Percentiles rank a stretch among this genome's conserved stretches.
These are phyloP conservation scores for Philaethria dido DNA, from an alignment of 2,888 invertebrate genomes.

Conservation along the genomic window DNA sequence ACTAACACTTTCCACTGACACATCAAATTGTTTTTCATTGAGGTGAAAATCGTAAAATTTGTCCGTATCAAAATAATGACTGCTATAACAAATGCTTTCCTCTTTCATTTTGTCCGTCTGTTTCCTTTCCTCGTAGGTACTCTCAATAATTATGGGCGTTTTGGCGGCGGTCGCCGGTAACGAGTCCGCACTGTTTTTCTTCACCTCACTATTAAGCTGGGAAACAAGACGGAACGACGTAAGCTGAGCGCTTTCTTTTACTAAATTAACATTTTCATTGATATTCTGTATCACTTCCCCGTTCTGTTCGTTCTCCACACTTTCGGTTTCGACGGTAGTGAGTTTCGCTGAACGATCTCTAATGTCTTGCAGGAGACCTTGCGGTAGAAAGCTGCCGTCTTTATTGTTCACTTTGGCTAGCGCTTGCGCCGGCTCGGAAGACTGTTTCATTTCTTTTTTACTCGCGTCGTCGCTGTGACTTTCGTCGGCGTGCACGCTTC, in stretches of 20 bases:
- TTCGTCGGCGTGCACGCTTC: constrained; percentile 79
- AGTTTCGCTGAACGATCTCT: constrained; percentile 85
- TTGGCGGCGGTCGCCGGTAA: constrained; percentile 52
- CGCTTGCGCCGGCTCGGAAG: constrained; percentile 65
- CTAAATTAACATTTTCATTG: constrained; percentile 75
- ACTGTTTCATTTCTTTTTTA: constrained; percentile 72
- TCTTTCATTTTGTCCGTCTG: constrained; percentile 78
- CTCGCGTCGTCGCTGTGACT: constrained; percentile 68
- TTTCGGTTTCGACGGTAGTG: constrained; percentile 74
- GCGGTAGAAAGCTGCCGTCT: constrained; percentile 84
- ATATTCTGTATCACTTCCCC: constrained; percentile 74
- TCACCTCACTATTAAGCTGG: constrained; percentile 73
- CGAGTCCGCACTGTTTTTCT: constrained; percentile 54
- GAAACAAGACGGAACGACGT: constrained; percentile 82
- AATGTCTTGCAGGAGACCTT: constrained; percentile 87
- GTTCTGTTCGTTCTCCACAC: constrained; percentile 62
- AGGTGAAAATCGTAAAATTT: constrained; percentile 92
- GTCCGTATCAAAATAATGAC: constrained; percentile 88
- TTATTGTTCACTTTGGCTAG: constrained; percentile 65
- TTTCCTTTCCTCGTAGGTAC: constrained; percentile 87
- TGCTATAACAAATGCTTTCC: constrained; percentile 74
- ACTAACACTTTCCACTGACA: constrained; percentile 74
- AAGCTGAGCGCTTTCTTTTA: constrained; percentile 78
- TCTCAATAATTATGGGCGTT: constrained; percentile 84
- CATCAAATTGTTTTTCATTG: constrained; percentile 86